Evolutionary conservation across 2,113 vertebrate genomes (phyloP).

Genomic region (Micromys minutus): DNA sequence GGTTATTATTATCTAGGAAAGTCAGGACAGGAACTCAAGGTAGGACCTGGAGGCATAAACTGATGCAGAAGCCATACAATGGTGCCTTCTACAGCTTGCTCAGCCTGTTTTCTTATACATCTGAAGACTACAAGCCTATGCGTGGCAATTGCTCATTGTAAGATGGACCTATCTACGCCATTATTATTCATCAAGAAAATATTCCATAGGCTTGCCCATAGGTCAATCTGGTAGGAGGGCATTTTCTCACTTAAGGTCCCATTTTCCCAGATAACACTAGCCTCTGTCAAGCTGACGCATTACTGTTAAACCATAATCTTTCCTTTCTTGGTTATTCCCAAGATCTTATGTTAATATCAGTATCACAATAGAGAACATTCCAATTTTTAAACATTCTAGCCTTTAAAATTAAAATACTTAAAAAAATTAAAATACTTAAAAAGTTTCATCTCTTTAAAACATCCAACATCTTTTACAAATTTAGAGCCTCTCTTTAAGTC

Average conservation of each 20-base stretch:
- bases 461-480: not conserved
- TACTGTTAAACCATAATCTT: not conserved
- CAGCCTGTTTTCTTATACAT: not conserved
- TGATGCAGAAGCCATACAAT: not conserved
- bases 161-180: not conserved
- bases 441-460: not conserved
- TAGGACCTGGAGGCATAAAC: not conserved
- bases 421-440: not conserved
- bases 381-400: not conserved
- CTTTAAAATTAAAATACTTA: not conserved
- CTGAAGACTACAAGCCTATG: not conserved
- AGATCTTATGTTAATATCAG: not conserved
- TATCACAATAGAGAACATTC: not conserved
- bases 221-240: not conserved
- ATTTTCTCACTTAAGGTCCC: not conserved
- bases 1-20: not conserved
- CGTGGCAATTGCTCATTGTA: not conserved
- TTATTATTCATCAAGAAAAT: not conserved
- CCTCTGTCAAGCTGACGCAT: not conserved
- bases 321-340: not conserved
- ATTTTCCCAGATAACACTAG: not conserved
- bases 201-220: not conserved
- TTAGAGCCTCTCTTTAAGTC: not conserved
- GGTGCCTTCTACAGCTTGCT: not conserved
- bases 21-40: not conserved